Base-by-base conservation (phyloP, 2,113 vertebrate species). In the Forbesichthys agassizii region DNA sequence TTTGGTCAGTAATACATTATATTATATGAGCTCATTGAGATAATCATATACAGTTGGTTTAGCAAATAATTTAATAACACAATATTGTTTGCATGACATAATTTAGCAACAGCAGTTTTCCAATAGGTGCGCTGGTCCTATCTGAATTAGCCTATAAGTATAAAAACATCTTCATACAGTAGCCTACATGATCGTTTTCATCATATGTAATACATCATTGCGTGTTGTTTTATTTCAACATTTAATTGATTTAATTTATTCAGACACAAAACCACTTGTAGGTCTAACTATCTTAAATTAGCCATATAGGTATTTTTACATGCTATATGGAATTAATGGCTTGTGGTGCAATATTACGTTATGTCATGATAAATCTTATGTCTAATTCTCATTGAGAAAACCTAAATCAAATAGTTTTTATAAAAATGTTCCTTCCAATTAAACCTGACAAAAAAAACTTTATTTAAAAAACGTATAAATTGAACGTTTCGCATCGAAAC, bases 1-100 rank as follows among this genome's bases (percentile, higher is more conserved):
- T 81, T 79, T 72, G 84, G 78, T 81, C 79, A 71, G 69, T 68
- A 52, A 42, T 42, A 42, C 1, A 42, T 42, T 6, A 42, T 42
- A 42, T 42, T 42, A 42, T 42, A 42, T 6, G 36, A 8, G 36
- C 36, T 42, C 5, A 42, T 1, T 42, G 7, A 42, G 36, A 4
- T 42, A 6, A 8, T 42, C 36, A 8, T 8, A 42, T 42, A 42
- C 36, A 42, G 7, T 42, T 8, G 4, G 7, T 42, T 42, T 42
- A 42, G 36, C 36, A 42, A 6, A 42, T 0, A 42, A 42, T 6
- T 5, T 42, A 42, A 42, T 42, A 5, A 42, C 7, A 42, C 7
- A 42, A 42, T 42, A 42, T 42, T 42, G 36, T 42, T 42, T 42
- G 7, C 36, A 42, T 8, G 36, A 42, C 36, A 6, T 42, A 42